phyloP scores from a whole-genome alignment of 1,140 invertebrate species.

The Mizuhopecten yessoensis region DNA sequence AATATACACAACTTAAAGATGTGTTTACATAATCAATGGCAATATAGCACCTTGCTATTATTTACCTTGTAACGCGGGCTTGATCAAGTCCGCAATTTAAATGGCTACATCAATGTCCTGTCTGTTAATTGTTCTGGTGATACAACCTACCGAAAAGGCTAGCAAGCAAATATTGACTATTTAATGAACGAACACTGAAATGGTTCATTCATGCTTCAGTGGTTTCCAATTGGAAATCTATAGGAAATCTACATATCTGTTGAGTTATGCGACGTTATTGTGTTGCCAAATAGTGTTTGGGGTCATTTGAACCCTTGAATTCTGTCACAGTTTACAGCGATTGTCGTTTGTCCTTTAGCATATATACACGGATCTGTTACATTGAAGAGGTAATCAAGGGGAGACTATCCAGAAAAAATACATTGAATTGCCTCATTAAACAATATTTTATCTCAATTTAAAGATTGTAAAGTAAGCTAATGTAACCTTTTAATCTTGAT shows the following conservation, averaged over 20 bases:
- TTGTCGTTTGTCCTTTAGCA: background rate
- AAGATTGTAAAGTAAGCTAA: background rate
- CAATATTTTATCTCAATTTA: background rate
- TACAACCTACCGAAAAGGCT: background rate
- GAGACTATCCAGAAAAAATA: background rate
- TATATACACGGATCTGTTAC: background rate
- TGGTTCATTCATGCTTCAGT: background rate
- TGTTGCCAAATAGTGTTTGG: background rate
- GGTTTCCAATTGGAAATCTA: background rate
- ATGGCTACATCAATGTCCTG: background rate
- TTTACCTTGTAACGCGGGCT: background rate
- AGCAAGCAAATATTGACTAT: background rate
- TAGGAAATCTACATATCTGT: background rate
- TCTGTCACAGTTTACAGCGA: background rate
- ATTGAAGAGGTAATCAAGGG: background rate
- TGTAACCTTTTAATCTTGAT: background rate
- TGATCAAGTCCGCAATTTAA: slow-evolving; percentile 1
- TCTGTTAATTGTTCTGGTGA: background rate
- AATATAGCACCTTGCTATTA: background rate
- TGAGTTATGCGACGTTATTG: background rate
- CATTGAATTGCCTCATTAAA: background rate
- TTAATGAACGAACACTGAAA: background rate
- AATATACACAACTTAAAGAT: too few relatives aligned
- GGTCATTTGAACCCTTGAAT: background rate
- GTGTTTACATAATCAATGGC: background rate